A percentile compares a stretch with the other conserved stretches of the same genome.
Conservation (phyloP, 2,888 invertebrate species). For the Brassicogethes aeneus region DNA sequence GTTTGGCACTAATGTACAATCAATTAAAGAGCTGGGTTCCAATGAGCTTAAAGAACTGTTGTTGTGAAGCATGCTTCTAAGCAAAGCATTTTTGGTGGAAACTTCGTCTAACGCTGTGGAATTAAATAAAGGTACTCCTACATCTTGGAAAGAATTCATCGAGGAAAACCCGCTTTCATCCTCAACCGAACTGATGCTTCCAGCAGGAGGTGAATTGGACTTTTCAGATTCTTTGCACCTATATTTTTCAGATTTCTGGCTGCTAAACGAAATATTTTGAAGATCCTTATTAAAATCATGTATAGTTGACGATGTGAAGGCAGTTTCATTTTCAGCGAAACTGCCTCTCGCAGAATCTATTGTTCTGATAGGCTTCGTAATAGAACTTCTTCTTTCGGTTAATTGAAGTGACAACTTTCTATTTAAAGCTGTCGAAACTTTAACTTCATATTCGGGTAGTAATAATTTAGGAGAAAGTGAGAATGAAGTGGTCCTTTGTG, state of each 20-base stretch:
- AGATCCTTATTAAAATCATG: conserved; percentile 8
- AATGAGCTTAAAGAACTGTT: conserved; percentile 17
- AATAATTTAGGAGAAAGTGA: conserved; percentile 34
- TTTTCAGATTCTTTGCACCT: conserved; percentile 15
- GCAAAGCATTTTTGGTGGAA: conserved; percentile 28
- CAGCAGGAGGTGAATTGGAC: conserved; percentile 23
- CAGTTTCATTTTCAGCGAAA: conserved; percentile 23
- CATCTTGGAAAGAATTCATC: conserved; percentile 76
- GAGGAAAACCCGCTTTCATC: conserved; percentile 83
- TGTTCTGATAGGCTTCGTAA: conserved; percentile 8
- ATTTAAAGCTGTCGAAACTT: conserved; percentile 32
- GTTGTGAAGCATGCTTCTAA: conserved; percentile 31
- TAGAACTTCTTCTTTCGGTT: conserved; percentile 19
- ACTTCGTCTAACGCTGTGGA: conserved; percentile 26
- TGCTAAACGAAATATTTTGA: conserved; percentile 2
- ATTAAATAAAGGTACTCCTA: conserved; percentile 55
- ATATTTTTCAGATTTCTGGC: conserved; percentile 13
- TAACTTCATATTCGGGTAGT: conserved; percentile 26
- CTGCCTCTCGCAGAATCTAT: conserved; percentile 22
- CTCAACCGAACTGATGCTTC: conserved; percentile 46
- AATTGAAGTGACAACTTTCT: conserved; percentile 35
- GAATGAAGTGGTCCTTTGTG: conserved; percentile 31
- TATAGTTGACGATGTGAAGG: conserved; percentile 13
- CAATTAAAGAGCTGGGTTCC: conserved; percentile 8
- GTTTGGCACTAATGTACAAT: conserved; percentile 8